These are phyloP conservation scores for Leptodactylus fuscus DNA, from an alignment of 2,113 vertebrate genomes.

Conservation along the genomic window DNA sequence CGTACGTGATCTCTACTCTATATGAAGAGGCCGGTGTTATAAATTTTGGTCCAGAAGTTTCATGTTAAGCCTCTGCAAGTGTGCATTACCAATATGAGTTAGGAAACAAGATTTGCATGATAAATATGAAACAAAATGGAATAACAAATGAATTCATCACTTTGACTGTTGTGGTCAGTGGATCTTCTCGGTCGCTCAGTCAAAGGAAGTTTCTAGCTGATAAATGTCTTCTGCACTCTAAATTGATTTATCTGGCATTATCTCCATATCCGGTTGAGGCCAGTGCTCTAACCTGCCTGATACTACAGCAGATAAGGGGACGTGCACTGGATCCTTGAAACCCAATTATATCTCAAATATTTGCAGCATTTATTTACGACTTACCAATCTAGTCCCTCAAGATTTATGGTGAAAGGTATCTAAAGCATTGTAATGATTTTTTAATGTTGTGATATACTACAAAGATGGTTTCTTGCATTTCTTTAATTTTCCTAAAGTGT, in stretches of 20 bases:
- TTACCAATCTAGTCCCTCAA: not conserved
- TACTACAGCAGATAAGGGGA: not conserved
- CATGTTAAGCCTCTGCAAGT: too few relatives aligned
- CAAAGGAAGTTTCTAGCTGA: slow-evolving; percentile 1
- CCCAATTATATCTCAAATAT: slow-evolving; percentile 23
- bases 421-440: slow-evolving; percentile 63
- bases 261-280: not conserved
- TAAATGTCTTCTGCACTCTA: not conserved
- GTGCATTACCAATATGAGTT: not conserved
- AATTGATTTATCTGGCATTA: slow-evolving; percentile 15
- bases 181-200: not conserved
- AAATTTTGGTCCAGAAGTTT: too few relatives aligned
- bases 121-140: not conserved
- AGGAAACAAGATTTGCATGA: not conserved
- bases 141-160: not conserved
- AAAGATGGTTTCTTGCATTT: slow-evolving; percentile 61
- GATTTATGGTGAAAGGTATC: slow-evolving; percentile 21
- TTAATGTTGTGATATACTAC: slow-evolving; percentile 60
- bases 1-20: too few relatives aligned
- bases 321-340: slow-evolving; percentile 4
- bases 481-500: slow-evolving; percentile 64
- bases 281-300: not conserved
- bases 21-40: too few relatives aligned
- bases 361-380: slow-evolving; percentile 7
- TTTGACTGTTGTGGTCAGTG: not conserved